A percentile compares a stretch with the other conserved stretches of the same genome.
Evolutionary conservation across 92 coral and sea anemone species (phyloP).

Genomic region (Paramuricea clavata): DNA sequence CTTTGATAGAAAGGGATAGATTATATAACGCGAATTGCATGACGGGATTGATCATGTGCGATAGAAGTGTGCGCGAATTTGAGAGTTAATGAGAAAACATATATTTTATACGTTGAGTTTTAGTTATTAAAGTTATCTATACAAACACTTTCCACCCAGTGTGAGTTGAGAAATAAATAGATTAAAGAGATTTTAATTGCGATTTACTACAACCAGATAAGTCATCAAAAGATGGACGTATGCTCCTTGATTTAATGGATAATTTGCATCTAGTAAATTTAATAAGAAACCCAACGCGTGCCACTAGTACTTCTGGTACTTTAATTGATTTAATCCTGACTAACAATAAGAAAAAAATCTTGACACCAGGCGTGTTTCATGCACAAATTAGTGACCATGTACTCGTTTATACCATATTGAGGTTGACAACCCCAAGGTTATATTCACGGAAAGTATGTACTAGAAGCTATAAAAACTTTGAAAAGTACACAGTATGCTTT

Average conservation of each 20-base stretch:
- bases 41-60: no score
- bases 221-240: constrained; percentile 65
- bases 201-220: constrained; percentile 58
- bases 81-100: no score
- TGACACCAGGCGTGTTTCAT: constrained; percentile 63
- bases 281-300: constrained; percentile 47
- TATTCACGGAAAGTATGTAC: constrained; percentile 5
- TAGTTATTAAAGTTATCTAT: no score
- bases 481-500: constrained; percentile 58
- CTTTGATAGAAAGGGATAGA: no score
- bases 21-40: no score
- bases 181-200: constrained; percentile 53
- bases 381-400: constrained; percentile 66
- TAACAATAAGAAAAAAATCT: constrained; percentile 43
- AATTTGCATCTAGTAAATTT: constrained; percentile 51
- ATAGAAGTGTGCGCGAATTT: no score
- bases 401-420: constrained; percentile 43
- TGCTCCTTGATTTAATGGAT: constrained; percentile 56
- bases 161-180: no score
- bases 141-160: no score
- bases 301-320: constrained; percentile 7
- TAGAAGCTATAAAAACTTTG: constrained; percentile 51
- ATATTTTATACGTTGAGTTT: no score
- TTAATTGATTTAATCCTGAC: constrained; percentile 64
- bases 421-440: no score